Percentiles rank a stretch among this genome's conserved stretches.
Evolutionary conservation across 2,888 invertebrate species (phyloP).

Genomic region (Antheraea yamamai): DNA sequence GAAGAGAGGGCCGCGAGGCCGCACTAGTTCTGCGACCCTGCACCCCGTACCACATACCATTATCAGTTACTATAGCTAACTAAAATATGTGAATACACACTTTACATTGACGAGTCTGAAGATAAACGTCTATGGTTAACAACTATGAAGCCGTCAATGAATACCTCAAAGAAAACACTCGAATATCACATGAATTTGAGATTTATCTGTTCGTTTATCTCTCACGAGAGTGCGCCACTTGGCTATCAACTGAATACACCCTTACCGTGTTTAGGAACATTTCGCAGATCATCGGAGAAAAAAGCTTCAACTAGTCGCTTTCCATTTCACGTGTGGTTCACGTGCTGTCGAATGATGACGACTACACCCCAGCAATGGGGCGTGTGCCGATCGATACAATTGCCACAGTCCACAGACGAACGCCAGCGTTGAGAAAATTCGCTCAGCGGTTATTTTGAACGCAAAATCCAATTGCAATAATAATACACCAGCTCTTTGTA

Average conservation of each 20-base stretch:
- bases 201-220: constrained; percentile 78
- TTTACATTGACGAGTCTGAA: constrained; percentile 41
- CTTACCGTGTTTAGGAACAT: constrained; percentile 68
- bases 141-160: constrained; percentile 47
- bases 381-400: constrained; percentile 69
- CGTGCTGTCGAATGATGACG: constrained; percentile 29
- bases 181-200: constrained; percentile 43
- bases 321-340: constrained; percentile 62
- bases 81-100: constrained; percentile 23
- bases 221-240: constrained; percentile 81
- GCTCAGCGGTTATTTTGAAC: constrained; percentile 69
- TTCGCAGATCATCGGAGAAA: constrained; percentile 63
- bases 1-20: constrained; percentile 76
- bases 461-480: constrained; percentile 22
- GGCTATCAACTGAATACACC: constrained; percentile 70
- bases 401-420: constrained; percentile 43
- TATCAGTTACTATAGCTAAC: constrained; percentile 29
- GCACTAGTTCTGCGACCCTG: constrained; percentile 72
- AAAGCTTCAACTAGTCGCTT: constrained; percentile 51
- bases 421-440: constrained; percentile 57
- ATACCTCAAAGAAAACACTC: constrained; percentile 30
- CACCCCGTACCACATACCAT: constrained; percentile 43
- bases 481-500: constrained; percentile 26
- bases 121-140: fast-evolving
- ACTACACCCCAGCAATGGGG: constrained; percentile 63